A percentile compares a stretch with the other conserved stretches of the same genome.
phyloP scores from a whole-genome alignment of 2,888 invertebrate genomes.

The Leptodirus hochenwartii region DNA sequence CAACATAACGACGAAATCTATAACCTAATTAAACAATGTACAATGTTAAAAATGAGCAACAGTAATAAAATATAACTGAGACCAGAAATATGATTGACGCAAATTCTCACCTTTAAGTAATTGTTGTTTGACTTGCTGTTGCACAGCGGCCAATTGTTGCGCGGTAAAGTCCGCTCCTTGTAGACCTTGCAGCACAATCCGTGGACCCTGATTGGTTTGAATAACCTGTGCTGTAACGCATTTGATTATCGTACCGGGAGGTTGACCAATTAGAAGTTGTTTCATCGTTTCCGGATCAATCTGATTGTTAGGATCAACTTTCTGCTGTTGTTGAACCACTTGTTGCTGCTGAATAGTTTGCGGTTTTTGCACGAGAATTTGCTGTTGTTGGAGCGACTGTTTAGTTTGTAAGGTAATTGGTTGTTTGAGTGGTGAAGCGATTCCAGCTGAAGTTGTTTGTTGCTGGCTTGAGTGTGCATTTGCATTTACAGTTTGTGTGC shows the following conservation, averaged over 20 bases:
- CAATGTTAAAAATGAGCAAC: neutral
- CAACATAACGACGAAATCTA: too few relatives aligned
- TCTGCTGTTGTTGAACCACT: constrained; percentile 13
- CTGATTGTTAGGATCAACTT: constrained; percentile 13
- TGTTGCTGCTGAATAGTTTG: constrained; percentile 12
- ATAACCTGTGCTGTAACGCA: constrained; percentile 77
- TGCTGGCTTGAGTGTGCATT: constrained; percentile 9
- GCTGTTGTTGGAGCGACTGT: too few relatives aligned
- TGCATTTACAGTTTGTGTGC: constrained; percentile 16
- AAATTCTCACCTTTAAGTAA: constrained; percentile 51
- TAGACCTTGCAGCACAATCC: constrained; percentile 70
- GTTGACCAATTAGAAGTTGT: constrained; percentile 56
- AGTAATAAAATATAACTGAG: neutral
- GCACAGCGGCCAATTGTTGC: constrained; percentile 64
- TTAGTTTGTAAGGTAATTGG: too few relatives aligned
- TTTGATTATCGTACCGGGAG: constrained; percentile 71
- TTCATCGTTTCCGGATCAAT: constrained; percentile 39
- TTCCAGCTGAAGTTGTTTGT: too few relatives aligned
- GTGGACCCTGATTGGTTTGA: constrained; percentile 67
- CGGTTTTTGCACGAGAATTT: neutral
- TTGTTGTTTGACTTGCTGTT: constrained; percentile 81
- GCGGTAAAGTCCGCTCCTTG: constrained; percentile 69
- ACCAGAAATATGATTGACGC: constrained; percentile 9
- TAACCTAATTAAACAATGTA: constrained; percentile 4
- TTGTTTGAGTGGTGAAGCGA: too few relatives aligned